Conservation (phyloP, 2,888 invertebrate species). For the Stratiomys singularior region DNA sequence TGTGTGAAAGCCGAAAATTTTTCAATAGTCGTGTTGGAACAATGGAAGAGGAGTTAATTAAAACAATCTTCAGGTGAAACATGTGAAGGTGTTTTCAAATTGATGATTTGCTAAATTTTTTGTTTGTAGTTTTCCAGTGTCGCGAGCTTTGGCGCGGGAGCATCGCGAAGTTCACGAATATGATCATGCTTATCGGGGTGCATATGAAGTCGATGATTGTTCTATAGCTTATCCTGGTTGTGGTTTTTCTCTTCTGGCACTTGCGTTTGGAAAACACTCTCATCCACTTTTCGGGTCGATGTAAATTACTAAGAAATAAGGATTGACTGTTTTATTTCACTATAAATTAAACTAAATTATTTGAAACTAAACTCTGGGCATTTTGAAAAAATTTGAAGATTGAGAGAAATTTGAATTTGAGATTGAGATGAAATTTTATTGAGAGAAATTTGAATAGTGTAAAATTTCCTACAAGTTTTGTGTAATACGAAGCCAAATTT, state of each 20-base stretch:
- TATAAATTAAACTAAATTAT: too few species aligned
- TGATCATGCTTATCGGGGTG: slow-evolving; percentile 20
- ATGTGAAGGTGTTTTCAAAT: neutral
- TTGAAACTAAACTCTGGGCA: too few species aligned
- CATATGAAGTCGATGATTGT: slow-evolving; percentile 65
- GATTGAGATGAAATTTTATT: too few species aligned
- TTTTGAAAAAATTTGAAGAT: too few species aligned
- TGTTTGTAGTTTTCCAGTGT: neutral
- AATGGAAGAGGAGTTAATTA: slow-evolving; percentile 31
- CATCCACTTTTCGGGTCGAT: too few species aligned
- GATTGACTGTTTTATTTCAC: too few species aligned
- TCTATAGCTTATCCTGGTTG: slow-evolving; percentile 69
- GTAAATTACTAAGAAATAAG: too few species aligned
- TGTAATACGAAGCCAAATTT: too few species aligned
- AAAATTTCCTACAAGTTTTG: too few species aligned
- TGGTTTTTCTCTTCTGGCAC: slow-evolving; percentile 76
- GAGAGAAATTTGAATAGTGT: too few species aligned
- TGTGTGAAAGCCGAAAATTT: slow-evolving; percentile 31
- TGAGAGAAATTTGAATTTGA: too few species aligned
- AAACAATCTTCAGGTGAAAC: slow-evolving; percentile 19
- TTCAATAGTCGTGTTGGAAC: neutral
- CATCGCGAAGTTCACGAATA: neutral
- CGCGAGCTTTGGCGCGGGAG: neutral
- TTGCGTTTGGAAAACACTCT: slow-evolving; percentile 70
- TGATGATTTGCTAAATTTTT: neutral